Base-by-base conservation (phyloP, 2,888 invertebrate genomes). In the Iphiclides podalirius region DNA sequence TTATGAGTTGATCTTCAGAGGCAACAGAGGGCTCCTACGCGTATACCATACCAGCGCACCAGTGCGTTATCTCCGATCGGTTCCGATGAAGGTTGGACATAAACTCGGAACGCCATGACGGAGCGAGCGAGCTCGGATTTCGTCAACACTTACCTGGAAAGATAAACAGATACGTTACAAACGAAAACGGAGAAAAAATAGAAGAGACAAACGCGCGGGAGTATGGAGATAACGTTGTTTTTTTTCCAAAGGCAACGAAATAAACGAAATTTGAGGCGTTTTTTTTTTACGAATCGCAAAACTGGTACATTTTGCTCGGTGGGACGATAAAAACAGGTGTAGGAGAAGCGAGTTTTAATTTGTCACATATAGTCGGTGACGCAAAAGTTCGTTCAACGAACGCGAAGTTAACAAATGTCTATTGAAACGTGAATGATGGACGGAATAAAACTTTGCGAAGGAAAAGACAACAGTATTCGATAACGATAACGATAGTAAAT, bases 91-190 rank as follows among this genome's bases (percentile, higher is more conserved):
- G 52, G 53, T 43, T 49, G 47, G 52, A 48, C 47, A 48, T 47
- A 44, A 49, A 52, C 47, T 55, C 40, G 54, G 54, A 54, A 55
- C 59, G 40, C 51, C 43, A 49, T 47, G 41, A 52, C 52, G 47
- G 44, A 34, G 43, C 37, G 57, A 51, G 59, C 64, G 58, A 62
- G 67, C 72, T 82, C 81, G 61, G 58, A 69, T 83, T 81, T 72
- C 80, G 72, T 70, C 67, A 64, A 79, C 63, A 67, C 86, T 86
- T 86, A 86, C 86, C 86, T 86, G 85, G 67, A 85, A 85, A 80
- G 71, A 83, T 72, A 71, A 75, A 63, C 66, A 61, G 46, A 70
- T 70, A 70, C 39, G 66, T 77, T 78, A 72, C 64, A 62, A 61
- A 52, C 53, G 40, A 61, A 61, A 11, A 11, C 2, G 8, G 8